Percentiles rank a stretch among this genome's conserved stretches.
These are phyloP conservation scores for Tetramorium parvispinum DNA, from an alignment of 1,140 invertebrate genomes.

Conservation along the genomic window DNA sequence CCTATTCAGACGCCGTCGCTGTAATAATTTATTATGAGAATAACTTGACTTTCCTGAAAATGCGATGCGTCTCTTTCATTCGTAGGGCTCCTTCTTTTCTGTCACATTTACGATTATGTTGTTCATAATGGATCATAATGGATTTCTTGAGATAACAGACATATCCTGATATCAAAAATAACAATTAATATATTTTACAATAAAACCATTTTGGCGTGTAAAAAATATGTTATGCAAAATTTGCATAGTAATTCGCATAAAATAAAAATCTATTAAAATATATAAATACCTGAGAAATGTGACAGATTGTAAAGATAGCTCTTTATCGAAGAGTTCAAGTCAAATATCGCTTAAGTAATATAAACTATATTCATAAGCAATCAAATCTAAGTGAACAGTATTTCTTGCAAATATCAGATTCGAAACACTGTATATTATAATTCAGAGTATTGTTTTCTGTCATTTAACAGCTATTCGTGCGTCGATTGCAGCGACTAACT, in stretches of 20 bases:
- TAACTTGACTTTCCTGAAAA: not conserved
- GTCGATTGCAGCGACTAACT: not conserved
- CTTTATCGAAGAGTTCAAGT: not conserved
- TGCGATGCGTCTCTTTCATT: not conserved
- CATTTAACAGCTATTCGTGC: not conserved
- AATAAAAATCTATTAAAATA: not conserved
- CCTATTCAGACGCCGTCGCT: not conserved
- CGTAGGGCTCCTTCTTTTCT: not conserved
- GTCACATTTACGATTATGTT: not conserved
- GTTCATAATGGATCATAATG: conserved; percentile 11
- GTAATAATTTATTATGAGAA: conserved; percentile 44
- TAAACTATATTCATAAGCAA: not conserved
- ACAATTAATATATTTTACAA: not conserved
- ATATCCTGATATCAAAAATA: not conserved
- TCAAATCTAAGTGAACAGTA: not conserved
- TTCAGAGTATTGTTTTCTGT: not conserved
- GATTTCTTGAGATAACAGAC: not conserved
- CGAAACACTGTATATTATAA: not conserved
- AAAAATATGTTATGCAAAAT: not conserved
- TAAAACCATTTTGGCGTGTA: not conserved
- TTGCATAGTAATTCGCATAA: not conserved
- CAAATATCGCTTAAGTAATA: not conserved
- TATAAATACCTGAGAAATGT: not conserved
- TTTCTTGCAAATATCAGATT: not conserved
- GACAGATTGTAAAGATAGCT: not conserved